Evolutionary conservation across 2,113 vertebrate species (phyloP), one percentile per base, ranked within the genome.

Genomic region (Platysteira castanea): DNA sequence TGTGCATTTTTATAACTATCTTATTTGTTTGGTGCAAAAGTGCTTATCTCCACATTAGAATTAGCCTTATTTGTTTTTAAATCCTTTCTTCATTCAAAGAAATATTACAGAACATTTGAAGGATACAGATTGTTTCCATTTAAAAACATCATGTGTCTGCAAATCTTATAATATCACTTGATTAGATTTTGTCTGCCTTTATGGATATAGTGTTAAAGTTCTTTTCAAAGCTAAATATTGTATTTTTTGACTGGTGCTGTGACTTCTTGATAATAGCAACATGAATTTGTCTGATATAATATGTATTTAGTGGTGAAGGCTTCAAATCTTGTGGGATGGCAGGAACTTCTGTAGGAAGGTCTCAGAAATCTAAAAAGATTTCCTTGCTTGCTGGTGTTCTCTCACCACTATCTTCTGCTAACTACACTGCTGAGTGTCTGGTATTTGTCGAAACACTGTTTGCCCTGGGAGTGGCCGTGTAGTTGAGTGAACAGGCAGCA

Each of bases 181-280:
- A 89, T 93, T 89, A 57, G 63, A 83, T 91, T 95, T 92, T 93
- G 28, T 57, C 12, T 76, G 42, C 59, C 24, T 76, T 77, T 89
- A 83, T 21, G 54, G 47, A 73, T 33, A 59, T 31, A 69, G 13
- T 47, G 18, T 75, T 87, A 41, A 61, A 82, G 31, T 53, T 76
- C 6, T 60, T 59, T 77, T 71, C 53, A 42, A 68, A 84, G 46
- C 30, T 28, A 64, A 81, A 64, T 37, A n/a, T 16, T 77, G 2
- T 57, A 17, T 69, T 73, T 84, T 60, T 78, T 70, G 44, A 18
- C 24, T 67, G 12, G 17, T n/a, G 10, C 49, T 50, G 10, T 68
- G 28, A 10, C n/a, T 63, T 33, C 23, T 24, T 50, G 17, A 23
- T 52, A 61, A 28, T 7, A 11, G 9, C 8, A 47, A 27, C 2